These are phyloP conservation scores for Hoplodrina ambigua DNA, from an alignment of 2,888 invertebrate genomes.

Conservation along the genomic window DNA sequence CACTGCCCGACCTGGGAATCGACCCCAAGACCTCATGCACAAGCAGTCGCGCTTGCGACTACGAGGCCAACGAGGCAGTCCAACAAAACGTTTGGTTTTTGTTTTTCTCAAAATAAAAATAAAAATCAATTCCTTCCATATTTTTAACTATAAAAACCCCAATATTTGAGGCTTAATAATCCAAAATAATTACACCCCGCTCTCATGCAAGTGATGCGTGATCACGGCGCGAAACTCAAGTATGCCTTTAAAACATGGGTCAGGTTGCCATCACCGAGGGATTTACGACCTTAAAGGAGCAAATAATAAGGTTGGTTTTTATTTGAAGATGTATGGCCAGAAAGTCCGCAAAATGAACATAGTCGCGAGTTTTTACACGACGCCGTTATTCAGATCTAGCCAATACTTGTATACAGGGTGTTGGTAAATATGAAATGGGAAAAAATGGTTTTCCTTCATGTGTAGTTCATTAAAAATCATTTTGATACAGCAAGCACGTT, in stretches of 20 bases:
- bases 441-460: conserved; percentile 14
- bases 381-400: conserved; percentile 85
- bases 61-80: too few relatives aligned
- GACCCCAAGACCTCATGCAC: too few relatives aligned
- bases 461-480: conserved; percentile 13
- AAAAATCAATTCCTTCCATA: background rate
- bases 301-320: conserved; percentile 58
- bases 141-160: conserved; percentile 40
- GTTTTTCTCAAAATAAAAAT: background rate
- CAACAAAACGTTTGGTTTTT: too few relatives aligned
- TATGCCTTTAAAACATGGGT: conserved; percentile 75
- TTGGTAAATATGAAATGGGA: conserved; percentile 21
- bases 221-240: conserved; percentile 83
- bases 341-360: conserved; percentile 86
- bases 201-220: conserved; percentile 86
- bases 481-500: background rate
- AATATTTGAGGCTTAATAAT: conserved; percentile 65
- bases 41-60: too few relatives aligned
- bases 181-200: conserved; percentile 78
- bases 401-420: conserved; percentile 84
- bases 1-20: too few relatives aligned
- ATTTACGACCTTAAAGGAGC: conserved; percentile 61
- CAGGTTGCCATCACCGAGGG: conserved; percentile 28
- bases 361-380: conserved; percentile 84
- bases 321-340: conserved; percentile 56